phyloP scores from a whole-genome alignment of 2,888 invertebrate species.

The Campoplex nolae region DNA sequence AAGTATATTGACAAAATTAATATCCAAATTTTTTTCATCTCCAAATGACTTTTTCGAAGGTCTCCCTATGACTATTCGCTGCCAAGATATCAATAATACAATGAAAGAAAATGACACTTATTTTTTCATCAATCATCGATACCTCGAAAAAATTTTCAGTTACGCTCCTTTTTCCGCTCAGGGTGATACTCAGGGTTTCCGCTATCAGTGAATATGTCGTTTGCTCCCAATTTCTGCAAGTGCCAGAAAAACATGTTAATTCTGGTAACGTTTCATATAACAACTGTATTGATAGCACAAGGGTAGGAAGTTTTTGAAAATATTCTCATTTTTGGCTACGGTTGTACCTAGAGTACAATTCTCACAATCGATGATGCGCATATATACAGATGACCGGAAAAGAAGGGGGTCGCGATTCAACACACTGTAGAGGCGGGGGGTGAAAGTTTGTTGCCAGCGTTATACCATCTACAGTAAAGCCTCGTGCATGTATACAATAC shows the following conservation, averaged over 20 bases:
- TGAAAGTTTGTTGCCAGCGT: conserved; percentile 37
- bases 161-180: background rate
- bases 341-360: conserved; percentile 20
- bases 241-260: background rate
- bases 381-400: conserved; percentile 1
- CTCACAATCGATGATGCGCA: background rate
- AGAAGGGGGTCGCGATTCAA: conserved; percentile 10
- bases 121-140: too few relatives aligned
- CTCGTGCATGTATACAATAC: conserved; percentile 46
- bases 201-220: background rate
- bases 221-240: background rate
- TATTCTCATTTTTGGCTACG: background rate
- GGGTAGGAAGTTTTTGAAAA: background rate
- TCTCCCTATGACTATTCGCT: too few relatives aligned
- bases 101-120: too few relatives aligned
- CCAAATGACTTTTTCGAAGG: too few relatives aligned
- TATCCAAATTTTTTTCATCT: too few relatives aligned
- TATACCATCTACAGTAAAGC: conserved; percentile 55
- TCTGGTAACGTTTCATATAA: background rate
- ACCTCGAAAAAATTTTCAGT: too few relatives aligned
- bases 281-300: background rate
- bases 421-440: conserved; percentile 38
- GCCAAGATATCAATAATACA: too few relatives aligned
- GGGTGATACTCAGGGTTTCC: background rate
- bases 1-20: too few relatives aligned